phyloP scores from a whole-genome alignment of 2,888 invertebrate species.

The Belgica antarctica region DNA sequence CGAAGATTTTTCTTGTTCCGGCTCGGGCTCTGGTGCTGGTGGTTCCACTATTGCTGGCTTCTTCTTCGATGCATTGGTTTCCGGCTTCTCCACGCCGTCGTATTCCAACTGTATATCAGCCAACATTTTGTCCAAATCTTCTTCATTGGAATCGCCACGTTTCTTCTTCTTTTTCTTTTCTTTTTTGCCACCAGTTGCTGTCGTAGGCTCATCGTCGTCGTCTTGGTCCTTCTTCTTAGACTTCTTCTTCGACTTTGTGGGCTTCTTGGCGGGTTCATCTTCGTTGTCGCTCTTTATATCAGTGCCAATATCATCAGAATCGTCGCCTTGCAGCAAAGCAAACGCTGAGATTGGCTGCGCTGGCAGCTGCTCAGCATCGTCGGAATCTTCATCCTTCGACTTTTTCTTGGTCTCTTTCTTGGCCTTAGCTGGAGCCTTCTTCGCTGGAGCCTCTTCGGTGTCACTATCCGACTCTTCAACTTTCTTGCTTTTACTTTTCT shows the following conservation, averaged over 20 bases:
- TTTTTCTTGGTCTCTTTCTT: constrained; percentile 29
- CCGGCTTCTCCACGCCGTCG: constrained; percentile 61
- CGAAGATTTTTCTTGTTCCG: constrained; percentile 61
- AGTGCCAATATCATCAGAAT: constrained; percentile 55
- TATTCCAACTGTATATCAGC: constrained; percentile 82
- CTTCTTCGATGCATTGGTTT: constrained; percentile 49
- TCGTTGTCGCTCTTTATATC: constrained; percentile 58
- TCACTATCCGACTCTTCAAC: constrained; percentile 32
- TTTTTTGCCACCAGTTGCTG: constrained; percentile 60
- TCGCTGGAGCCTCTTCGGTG: not conserved
- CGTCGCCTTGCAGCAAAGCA: constrained; percentile 50
- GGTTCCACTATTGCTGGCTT: constrained; percentile 51
- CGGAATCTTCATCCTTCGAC: not conserved
- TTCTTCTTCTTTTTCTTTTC: constrained; percentile 71
- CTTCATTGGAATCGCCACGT: constrained; percentile 73
- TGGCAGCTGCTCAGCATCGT: constrained; percentile 27
- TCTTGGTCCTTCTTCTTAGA: constrained; percentile 54
- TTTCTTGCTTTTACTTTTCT: constrained; percentile 48
- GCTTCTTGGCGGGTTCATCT: constrained; percentile 54
- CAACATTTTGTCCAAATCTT: constrained; percentile 77
- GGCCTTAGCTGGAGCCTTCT: not conserved
- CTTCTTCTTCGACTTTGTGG: constrained; percentile 50
- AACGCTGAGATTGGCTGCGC: constrained; percentile 35
- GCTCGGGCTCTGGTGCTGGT: constrained; percentile 55
- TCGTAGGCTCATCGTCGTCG: constrained; percentile 52